Base-by-base conservation (phyloP, 2,797 vertebrate species). In the Molossus alvarezi region DNA sequence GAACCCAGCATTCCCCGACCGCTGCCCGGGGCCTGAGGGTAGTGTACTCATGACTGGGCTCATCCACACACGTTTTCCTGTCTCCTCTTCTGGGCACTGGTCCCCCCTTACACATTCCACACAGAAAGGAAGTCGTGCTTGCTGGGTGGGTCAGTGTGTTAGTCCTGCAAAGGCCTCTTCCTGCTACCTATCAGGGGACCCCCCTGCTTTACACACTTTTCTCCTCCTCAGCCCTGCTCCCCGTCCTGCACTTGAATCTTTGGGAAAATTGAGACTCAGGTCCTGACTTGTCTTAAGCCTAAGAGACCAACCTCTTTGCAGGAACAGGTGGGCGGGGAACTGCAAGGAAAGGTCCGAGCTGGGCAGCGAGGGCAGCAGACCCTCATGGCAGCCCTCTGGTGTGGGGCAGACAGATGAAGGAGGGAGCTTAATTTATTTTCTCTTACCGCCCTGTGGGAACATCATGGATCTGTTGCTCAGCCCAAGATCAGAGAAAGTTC, bases 401-500 rank as follows among this genome's bases (percentile, higher is more conserved):
- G n/a, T 0, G 10, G 51, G 58, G n/a, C 64, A 64, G 53, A 45
- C 60, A 82, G 76, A 57, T n/a, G 48, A 92, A 95, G 48, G 45
- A 76, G 21, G 57, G 25, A 41, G 6, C 11, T 9, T 48, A 20
- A 48, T 96, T 96, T 91, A 57, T 57, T 81, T 88, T 94, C 85
- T 92, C 14, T 95, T 72, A 57, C 33, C 83, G 45, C 21, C n/a
- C 64, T 80, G 73, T 80, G 75, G 84, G 77, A 96, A 25, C 65
- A 55, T 72, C 91, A 76, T 60, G 29, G 79, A 90, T 23, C 92
- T 90, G 69, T 75, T 5, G 0, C 60, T 93, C 81, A 81, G 67
- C 69, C 48, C 48, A 83, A 77, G 89, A 82, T 96, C 88, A 97
- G 89, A 97, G 87, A 9, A 88, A 85, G 69, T 81, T 92, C 45